Evolutionary conservation across 2,888 invertebrate species (phyloP), one percentile per base, ranked within the genome.

Genomic region (Pristionchus maxplancki): DNA sequence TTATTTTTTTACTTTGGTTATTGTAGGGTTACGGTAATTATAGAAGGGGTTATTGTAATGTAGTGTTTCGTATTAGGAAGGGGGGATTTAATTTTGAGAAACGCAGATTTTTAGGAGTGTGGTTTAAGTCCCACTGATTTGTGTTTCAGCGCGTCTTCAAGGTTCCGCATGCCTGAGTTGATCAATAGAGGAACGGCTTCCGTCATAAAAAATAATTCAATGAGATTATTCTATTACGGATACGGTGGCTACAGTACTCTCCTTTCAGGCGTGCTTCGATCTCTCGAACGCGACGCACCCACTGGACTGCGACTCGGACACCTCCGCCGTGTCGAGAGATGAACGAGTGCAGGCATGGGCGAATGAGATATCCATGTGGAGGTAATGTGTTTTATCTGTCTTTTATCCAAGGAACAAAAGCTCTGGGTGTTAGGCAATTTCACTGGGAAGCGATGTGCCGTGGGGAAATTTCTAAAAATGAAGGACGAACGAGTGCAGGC

Each of bases 341-440:
- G 20, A n/a, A 24, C 44, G 48, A n/a, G 71, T 90, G 24, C 90
- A 90, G 62, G 88, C 88, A 24, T 85, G 74, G 44, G 90, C 90
- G 9, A 90, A 90, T 86, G 34, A 50, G 34, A 88, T 90, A n/a
- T 81, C 89, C 34, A 50, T 89, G 37, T 58, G 82, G 62, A 83
- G 88, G 89, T 89, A 74, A n/a, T n/a, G n/a, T 34, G 9, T n/a
- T 44, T 17, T 58, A 58, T 5, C 15, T n/a, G n/a, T n/a, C n/a
- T n/a, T n/a, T n/a, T n/a, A n/a, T n/a, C n/a, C n/a, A n/a, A n/a
- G n/a, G n/a, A n/a, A n/a, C n/a, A n/a, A n/a, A n/a, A n/a, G n/a
- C n/a, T n/a, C n/a, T n/a, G n/a, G n/a, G n/a, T n/a, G n/a, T n/a
- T n/a, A n/a, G n/a, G n/a, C n/a, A n/a, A n/a, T n/a, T n/a, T n/a